Base-by-base conservation (phyloP, 2,888 invertebrate genomes). In the Euspilapteryx auroguttella region DNA sequence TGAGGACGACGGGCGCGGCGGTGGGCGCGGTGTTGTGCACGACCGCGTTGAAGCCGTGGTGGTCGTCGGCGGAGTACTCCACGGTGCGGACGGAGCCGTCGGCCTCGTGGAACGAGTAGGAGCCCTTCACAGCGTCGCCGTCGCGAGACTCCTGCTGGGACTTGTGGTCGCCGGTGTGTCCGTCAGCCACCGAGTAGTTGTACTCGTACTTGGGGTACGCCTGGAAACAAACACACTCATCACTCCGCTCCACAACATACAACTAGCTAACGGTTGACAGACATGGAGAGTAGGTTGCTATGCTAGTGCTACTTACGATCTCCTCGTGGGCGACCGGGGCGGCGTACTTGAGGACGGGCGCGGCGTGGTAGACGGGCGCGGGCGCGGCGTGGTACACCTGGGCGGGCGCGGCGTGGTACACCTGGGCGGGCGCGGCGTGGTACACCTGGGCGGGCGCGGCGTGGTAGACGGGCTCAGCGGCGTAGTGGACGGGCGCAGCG, bases 41-140 rank as follows among this genome's bases (percentile, higher is more conserved):
- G 14, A 68, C 55, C 17, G 66, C 66, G 55, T 65, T 64, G 54
- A 65, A 78, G 33, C 78, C 79, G 37, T 56, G 59, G 58, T 78
- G 76, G 45, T 73, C 75, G 35, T 78, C 77, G 31, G 77, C 77
- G 44, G 76, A 50, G 63, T 79, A 79, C 43, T 78, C 56, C 33
- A 79, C 79, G 31, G 46, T 76, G 37, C 78, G 66, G 35, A 73
- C 55, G 42, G 78, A 78, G 41, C 79, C 79, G 42, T 79, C 79
- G 32, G 79, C 71, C 48, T 69, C 66, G 28, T 57, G 29, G 30
- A 69, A 52, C 9, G 62, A 55, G 58, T 69, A 68, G 42, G 55
- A 52, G 34, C 83, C 83, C 45, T 79, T 77, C 37, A 84, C 83
- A 28, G 69, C 78, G 45, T 83, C 79, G 4, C 83, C 83, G 54